Evolutionary conservation across 2,888 invertebrate species (phyloP).

Genomic region (Dynastes grantii): DNA sequence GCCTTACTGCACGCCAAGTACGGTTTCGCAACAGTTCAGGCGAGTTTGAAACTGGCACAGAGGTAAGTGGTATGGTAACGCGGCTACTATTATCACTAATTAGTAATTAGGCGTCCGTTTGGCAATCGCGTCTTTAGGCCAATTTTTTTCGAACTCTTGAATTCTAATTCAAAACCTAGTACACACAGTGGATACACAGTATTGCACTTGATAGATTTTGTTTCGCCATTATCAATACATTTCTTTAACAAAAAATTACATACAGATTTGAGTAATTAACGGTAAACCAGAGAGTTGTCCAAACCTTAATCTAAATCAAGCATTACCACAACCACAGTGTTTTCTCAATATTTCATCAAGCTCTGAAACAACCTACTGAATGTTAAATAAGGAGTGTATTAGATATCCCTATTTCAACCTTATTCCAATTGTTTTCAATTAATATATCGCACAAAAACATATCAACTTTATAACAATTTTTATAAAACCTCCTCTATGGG

Average conservation of each 20-base stretch:
- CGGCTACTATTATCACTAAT: slow-evolving; percentile 23
- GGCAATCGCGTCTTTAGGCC: slow-evolving; percentile 24
- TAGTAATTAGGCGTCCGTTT: slow-evolving; percentile 12
- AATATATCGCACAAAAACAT: no score
- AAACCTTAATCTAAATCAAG: no score
- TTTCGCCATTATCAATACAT: background rate
- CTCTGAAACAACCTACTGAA: no score
- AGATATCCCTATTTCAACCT: no score
- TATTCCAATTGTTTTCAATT: no score
- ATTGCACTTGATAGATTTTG: slow-evolving; percentile 27
- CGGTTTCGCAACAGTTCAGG: slow-evolving; percentile 81
- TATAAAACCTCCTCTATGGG: no score
- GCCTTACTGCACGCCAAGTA: slow-evolving; percentile 76
- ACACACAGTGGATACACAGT: background rate
- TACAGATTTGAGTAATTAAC: slow-evolving; percentile 10
- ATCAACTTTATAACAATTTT: no score
- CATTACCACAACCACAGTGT: no score
- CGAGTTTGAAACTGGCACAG: slow-evolving; percentile 75
- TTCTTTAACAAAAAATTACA: background rate
- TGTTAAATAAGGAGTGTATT: no score
- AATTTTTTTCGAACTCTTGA: background rate
- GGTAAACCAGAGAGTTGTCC: no score
- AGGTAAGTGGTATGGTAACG: slow-evolving; percentile 68
- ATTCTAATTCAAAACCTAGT: background rate
- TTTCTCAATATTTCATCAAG: no score